Conservation (phyloP, 2,797 vertebrate species). For the Anolis apletophallus region DNA sequence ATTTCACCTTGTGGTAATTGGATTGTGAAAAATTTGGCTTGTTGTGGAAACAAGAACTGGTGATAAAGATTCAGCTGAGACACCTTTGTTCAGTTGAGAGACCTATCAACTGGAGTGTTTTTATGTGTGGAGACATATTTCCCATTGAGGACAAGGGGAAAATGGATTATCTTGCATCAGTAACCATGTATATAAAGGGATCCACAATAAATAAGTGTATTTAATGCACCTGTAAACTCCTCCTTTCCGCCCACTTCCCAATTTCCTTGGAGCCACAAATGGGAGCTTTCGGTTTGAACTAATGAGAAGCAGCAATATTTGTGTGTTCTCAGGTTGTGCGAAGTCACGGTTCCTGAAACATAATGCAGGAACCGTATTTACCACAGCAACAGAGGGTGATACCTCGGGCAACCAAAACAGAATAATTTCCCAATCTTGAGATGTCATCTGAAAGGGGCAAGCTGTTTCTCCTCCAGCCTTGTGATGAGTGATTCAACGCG, state of each 20-base stretch:
- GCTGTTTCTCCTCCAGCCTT: background rate
- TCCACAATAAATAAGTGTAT: background rate
- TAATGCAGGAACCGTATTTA: background rate
- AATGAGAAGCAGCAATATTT: background rate
- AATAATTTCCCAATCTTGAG: background rate
- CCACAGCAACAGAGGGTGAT: background rate
- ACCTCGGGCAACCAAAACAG: background rate
- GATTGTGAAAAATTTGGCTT: too few species aligned
- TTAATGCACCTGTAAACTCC: background rate
- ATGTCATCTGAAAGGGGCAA: background rate
- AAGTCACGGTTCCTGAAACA: background rate
- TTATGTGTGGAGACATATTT: too few species aligned
- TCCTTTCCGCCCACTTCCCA: background rate
- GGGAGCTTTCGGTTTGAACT: background rate
- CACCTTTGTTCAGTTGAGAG: too few species aligned
- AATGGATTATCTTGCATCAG: background rate
- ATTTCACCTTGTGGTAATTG: too few species aligned
- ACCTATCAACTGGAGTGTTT: too few species aligned
- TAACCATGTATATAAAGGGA: background rate
- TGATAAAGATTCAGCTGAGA: too few species aligned
- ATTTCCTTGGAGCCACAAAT: background rate
- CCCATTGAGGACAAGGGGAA: background rate
- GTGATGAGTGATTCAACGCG: accelerated
- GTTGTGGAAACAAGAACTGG: too few species aligned
- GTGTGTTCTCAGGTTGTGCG: background rate